These are phyloP conservation scores for Ariopsis seemanni DNA, from an alignment of 2,113 vertebrate species.

Conservation along the genomic window DNA sequence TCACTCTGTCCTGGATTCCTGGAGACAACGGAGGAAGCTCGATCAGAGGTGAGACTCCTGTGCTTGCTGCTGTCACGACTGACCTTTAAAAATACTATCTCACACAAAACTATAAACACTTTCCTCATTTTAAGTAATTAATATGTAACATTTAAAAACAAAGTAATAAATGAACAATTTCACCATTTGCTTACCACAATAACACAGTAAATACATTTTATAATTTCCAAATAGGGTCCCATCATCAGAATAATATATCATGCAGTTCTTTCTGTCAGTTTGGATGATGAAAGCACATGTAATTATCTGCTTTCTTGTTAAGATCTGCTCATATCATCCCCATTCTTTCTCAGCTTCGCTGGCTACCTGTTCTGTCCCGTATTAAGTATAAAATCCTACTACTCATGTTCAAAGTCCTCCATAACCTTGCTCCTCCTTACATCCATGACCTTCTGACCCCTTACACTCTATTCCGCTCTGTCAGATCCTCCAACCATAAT, in stretches of 20 bases:
- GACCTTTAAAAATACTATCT: background rate
- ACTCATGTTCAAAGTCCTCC: too few relatives aligned
- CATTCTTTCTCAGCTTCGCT: too few relatives aligned
- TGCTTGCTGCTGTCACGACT: background rate
- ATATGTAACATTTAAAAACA: background rate
- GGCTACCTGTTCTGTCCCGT: too few relatives aligned
- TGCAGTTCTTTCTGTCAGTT: background rate
- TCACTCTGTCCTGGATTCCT: conserved; percentile 96
- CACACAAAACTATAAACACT: background rate
- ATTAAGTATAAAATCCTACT: too few relatives aligned
- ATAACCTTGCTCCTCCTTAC: too few relatives aligned
- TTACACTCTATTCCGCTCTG: too few relatives aligned
- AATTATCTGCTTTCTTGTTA: background rate
- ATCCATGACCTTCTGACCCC: too few relatives aligned
- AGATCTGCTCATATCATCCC: too few relatives aligned
- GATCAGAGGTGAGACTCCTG: conserved; percentile 84
- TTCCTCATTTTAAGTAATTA: background rate
- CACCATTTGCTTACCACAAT: background rate
- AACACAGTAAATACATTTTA: background rate
- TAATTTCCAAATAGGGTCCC: background rate
- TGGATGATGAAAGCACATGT: background rate
- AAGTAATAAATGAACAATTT: background rate
- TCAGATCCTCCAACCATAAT: too few relatives aligned
- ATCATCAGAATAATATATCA: background rate
- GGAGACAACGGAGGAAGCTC: conserved; percentile 98